These are phyloP conservation scores for Heteractis magnifica DNA, from an alignment of 92 coral and sea anemone species.

Conservation along the genomic window DNA sequence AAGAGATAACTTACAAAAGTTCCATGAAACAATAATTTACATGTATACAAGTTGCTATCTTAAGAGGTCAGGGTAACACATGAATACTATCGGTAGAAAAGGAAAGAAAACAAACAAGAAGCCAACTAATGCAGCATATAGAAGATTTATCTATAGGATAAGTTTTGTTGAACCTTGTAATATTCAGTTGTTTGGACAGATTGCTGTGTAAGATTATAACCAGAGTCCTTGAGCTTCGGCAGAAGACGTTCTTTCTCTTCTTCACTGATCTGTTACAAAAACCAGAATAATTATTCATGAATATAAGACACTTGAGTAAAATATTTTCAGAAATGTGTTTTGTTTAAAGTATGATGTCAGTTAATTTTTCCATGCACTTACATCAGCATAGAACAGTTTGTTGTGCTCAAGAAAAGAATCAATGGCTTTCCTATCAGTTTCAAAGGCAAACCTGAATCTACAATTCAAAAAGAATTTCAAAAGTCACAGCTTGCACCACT, in stretches of 20 bases:
- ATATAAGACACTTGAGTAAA: no score
- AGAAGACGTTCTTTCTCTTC: conserved; percentile 37
- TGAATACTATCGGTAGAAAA: no score
- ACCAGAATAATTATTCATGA: neutral
- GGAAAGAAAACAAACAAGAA: neutral
- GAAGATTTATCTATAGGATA: no score
- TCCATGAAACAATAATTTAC: no score
- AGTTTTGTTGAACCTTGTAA: conserved; percentile 65
- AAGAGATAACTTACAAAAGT: no score
- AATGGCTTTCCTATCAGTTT: conserved; percentile 11
- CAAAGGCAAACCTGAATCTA: conserved; percentile 18
- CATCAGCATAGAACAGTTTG: conserved; percentile 63
- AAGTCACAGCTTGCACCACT: neutral
- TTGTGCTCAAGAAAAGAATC: conserved; percentile 65
- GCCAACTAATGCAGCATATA: no score
- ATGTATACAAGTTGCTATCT: no score
- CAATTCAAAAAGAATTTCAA: neutral
- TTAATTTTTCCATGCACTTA: conserved; percentile 14
- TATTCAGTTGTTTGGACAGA: conserved; percentile 61
- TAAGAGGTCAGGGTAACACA: no score
- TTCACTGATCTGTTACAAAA: conserved; percentile 49
- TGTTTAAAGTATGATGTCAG: no score
- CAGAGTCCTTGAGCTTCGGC: conserved; percentile 46
- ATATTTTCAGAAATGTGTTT: no score
- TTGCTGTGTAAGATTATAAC: conserved; percentile 33